Conservation (phyloP, 2,888 invertebrate genomes). For the Amphipoea oculea region DNA sequence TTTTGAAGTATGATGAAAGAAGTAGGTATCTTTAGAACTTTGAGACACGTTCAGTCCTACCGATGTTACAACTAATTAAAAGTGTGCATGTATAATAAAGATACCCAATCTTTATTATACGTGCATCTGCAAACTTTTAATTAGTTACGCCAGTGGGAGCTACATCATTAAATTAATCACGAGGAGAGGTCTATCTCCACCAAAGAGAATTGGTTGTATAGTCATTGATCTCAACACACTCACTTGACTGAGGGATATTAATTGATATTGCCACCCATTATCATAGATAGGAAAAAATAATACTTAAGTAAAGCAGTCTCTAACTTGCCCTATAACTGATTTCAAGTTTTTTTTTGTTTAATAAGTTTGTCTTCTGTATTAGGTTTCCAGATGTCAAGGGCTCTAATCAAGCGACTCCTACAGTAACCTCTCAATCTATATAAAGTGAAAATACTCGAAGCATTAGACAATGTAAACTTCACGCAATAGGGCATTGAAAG, state of each 20-base stretch:
- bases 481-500: constrained; percentile 37
- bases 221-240: no score
- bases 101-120: not conserved
- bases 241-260: not conserved
- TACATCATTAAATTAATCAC: not conserved
- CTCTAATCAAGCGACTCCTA: no score
- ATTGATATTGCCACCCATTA: not conserved
- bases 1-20: constrained; percentile 9
- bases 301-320: no score
- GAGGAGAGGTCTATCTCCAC: no score
- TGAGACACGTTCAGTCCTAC: not conserved
- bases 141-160: not conserved
- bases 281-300: not conserved
- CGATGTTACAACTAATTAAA: constrained; percentile 11
- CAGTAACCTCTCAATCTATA: not conserved
- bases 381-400: no score
- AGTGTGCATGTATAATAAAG: not conserved
- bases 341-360: no score
- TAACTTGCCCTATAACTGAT: not conserved
- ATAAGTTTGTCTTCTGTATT: not conserved
- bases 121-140: not conserved
- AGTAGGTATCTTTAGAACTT: constrained; percentile 3
- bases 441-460: constrained; percentile 9
- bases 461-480: constrained; percentile 4
- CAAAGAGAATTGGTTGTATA: no score